Conservation (phyloP, 2,888 invertebrate genomes). For the Eupithecia insigniata region DNA sequence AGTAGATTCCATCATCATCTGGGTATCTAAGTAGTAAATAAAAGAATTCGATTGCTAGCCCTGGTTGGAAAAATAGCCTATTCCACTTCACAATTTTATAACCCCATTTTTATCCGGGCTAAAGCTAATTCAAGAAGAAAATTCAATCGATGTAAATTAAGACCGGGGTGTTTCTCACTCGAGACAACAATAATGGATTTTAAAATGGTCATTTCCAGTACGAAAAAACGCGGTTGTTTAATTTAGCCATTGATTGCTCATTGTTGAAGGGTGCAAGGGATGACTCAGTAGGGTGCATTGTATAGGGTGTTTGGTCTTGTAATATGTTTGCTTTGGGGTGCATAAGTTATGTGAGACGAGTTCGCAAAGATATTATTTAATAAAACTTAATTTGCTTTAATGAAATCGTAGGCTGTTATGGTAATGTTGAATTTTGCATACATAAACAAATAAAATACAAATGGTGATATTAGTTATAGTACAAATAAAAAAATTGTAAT, state of each 20-base stretch:
- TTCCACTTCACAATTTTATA: no score
- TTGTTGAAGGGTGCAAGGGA: conserved; percentile 64
- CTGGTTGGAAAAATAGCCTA: no score
- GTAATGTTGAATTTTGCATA: conserved; percentile 14
- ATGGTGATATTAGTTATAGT: background rate
- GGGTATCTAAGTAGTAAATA: background rate
- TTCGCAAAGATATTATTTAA: conserved; percentile 36
- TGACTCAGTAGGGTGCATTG: conserved; percentile 62
- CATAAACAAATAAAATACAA: conserved; percentile 15
- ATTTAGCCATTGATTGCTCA: conserved; percentile 82
- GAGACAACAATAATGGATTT: background rate
- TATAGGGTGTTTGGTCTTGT: conserved; percentile 65
- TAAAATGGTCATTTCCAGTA: conserved; percentile 43
- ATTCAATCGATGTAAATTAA: background rate
- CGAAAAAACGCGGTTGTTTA: conserved; percentile 71
- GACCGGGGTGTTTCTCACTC: background rate
- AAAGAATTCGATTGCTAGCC: background rate
- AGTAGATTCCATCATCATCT: no score
- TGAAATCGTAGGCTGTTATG: conserved; percentile 33
- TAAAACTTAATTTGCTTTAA: conserved; percentile 35
- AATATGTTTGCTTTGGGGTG: conserved; percentile 54
- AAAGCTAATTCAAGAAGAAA: background rate
- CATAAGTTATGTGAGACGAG: conserved; percentile 47
- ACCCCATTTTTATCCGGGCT: background rate
- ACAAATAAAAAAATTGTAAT: background rate